Conservation (phyloP, 2,797 vertebrate species). For the Smutsia temminckii region DNA sequence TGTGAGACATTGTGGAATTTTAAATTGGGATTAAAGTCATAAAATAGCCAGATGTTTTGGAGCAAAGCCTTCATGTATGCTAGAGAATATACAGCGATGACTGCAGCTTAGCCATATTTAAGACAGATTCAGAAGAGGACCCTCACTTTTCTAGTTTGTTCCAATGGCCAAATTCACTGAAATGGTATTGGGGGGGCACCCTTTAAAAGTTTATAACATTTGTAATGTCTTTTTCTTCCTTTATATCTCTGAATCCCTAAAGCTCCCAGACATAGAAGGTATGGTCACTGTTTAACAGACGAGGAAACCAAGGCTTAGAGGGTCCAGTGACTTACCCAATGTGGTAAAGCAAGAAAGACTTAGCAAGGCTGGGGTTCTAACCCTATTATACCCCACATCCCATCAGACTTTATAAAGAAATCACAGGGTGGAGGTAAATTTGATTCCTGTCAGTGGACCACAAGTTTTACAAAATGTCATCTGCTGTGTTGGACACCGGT, state of each 20-base stretch:
- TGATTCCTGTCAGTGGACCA: background rate
- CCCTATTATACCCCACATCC: background rate
- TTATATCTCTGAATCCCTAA: background rate
- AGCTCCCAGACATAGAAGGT: background rate
- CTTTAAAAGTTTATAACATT: background rate
- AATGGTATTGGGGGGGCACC: background rate
- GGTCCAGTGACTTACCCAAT: background rate
- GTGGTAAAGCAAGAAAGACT: background rate
- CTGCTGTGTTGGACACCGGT: background rate
- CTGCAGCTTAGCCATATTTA: background rate
- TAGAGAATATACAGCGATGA: background rate
- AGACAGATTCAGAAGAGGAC: background rate
- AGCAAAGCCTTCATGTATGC: background rate
- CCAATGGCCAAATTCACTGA: background rate
- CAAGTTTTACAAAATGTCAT: background rate
- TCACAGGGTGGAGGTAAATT: background rate
- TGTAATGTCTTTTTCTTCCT: background rate
- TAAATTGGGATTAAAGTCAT: conserved; percentile 49
- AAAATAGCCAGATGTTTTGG: conserved; percentile 58
- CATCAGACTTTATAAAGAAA: background rate
- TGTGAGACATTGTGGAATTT: conserved; percentile 48
- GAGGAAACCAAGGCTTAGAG: background rate
- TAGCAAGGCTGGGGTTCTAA: background rate
- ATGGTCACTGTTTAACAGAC: background rate
- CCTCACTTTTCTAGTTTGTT: background rate